Conservation (phyloP, 2,888 invertebrate species). For the Argynnis bischoffii region DNA sequence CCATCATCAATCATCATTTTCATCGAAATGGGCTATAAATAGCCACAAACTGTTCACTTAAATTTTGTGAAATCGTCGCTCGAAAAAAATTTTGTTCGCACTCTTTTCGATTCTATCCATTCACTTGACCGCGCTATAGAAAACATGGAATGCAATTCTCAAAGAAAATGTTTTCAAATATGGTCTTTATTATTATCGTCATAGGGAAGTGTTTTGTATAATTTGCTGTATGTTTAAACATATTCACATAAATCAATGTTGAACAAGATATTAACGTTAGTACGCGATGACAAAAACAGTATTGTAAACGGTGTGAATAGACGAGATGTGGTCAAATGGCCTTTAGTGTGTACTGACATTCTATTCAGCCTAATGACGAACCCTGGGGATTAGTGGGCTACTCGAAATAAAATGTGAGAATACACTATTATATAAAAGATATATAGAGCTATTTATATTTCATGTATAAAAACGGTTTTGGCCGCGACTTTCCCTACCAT, state of each 20-base stretch:
- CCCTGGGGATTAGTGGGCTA: conserved; percentile 52
- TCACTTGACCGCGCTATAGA: conserved; percentile 28
- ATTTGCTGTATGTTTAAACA: conserved; percentile 5
- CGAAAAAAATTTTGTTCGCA: conserved; percentile 62
- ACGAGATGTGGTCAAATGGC: conserved; percentile 59
- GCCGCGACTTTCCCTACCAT: no score
- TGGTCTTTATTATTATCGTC: background rate
- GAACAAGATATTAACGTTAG: conserved; percentile 68
- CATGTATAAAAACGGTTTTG: background rate
- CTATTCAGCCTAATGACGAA: conserved; percentile 46
- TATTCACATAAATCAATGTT: conserved; percentile 70
- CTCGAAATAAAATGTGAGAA: conserved; percentile 29
- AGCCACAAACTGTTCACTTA: conserved; percentile 68
- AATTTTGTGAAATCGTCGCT: conserved; percentile 61
- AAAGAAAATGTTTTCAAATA: background rate
- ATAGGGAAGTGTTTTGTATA: background rate
- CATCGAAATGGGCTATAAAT: conserved; percentile 72
- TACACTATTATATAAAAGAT: conserved; percentile 1
- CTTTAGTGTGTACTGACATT: conserved; percentile 55
- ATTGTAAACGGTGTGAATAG: conserved; percentile 63
- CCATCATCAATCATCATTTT: conserved; percentile 62
- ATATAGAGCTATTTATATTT: background rate
- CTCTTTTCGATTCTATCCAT: conserved; percentile 51
- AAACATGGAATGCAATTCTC: conserved; percentile 20
- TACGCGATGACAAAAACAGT: conserved; percentile 65